phyloP scores from a whole-genome alignment of 2,797 vertebrate species.

The Myotis daubentonii region DNA sequence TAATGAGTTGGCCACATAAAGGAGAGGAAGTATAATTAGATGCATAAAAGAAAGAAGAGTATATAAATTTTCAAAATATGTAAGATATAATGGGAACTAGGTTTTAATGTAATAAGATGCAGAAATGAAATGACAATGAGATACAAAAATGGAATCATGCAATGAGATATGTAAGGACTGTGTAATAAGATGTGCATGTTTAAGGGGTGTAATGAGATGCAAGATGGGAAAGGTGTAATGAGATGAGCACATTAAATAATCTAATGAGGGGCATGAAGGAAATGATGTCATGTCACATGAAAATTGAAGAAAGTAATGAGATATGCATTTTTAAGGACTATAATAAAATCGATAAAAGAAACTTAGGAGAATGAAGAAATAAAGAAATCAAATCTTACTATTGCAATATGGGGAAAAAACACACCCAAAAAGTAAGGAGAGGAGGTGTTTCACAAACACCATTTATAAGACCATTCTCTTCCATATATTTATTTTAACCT shows the following conservation, averaged over 20 bases:
- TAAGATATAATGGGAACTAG: slow-evolving; percentile 74
- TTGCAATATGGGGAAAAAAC: neutral
- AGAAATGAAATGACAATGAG: slow-evolving; percentile 80
- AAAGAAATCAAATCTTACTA: slow-evolving; percentile 53
- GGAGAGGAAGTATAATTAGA: slow-evolving; percentile 74
- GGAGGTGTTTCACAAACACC: neutral
- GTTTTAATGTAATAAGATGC: slow-evolving; percentile 77
- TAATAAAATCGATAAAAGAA: slow-evolving; percentile 71
- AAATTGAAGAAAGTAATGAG: slow-evolving; percentile 77
- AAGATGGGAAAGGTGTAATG: slow-evolving; percentile 77
- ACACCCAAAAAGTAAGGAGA: neutral
- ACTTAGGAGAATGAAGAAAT: slow-evolving; percentile 51
- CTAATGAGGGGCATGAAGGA: slow-evolving; percentile 79
- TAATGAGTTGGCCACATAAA: slow-evolving; percentile 78
- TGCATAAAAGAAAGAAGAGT: slow-evolving; percentile 74
- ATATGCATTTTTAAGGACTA: slow-evolving; percentile 72
- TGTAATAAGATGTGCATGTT: slow-evolving; percentile 79
- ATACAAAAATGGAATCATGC: slow-evolving; percentile 70
- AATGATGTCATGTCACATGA: slow-evolving; percentile 81
- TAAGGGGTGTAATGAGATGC: slow-evolving; percentile 76
- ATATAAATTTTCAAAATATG: slow-evolving; percentile 78
- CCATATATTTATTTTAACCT: neutral
- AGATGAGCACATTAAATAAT: slow-evolving; percentile 77
- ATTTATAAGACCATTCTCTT: neutral
- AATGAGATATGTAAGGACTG: slow-evolving; percentile 80